Conservation (phyloP, 2,888 invertebrate genomes). For the Zhengitettix transpicula region DNA sequence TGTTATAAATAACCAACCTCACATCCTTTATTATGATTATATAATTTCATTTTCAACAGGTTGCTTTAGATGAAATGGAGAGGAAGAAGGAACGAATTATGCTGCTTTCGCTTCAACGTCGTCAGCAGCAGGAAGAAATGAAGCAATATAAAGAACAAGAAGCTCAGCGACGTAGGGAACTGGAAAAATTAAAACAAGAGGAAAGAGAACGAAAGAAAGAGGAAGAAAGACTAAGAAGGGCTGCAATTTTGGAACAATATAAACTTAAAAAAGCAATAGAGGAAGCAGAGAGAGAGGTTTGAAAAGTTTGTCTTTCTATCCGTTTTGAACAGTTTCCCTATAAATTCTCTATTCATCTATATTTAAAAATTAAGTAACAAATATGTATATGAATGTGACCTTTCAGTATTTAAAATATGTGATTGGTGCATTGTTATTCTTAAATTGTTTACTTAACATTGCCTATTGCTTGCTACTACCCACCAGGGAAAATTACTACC, state of each 20-base stretch:
- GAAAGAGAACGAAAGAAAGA: constrained; percentile 47
- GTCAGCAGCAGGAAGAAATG: constrained; percentile 79
- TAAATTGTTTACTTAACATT: background rate
- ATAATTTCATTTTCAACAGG: constrained; percentile 31
- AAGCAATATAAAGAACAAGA: constrained; percentile 72
- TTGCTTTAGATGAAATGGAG: constrained; percentile 78
- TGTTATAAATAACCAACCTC: too few species aligned
- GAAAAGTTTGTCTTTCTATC: too few species aligned
- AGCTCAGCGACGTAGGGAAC: constrained; percentile 53
- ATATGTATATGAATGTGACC: too few species aligned
- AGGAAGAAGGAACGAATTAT: constrained; percentile 83
- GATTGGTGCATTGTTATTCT: too few species aligned
- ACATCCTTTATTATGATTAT: too few species aligned
- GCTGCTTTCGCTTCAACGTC: constrained; percentile 72
- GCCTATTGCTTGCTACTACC: constrained; percentile 1
- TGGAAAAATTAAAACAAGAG: constrained; percentile 59
- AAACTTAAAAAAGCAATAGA: constrained; percentile 85
- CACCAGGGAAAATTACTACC: constrained; percentile 55
- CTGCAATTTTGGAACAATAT: constrained; percentile 81
- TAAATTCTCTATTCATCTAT: too few species aligned
- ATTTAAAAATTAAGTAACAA: too few species aligned
- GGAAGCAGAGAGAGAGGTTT: constrained; percentile 62
- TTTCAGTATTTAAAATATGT: too few species aligned
- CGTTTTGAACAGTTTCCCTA: too few species aligned
- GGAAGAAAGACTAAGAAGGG: constrained; percentile 74